Conservation (phyloP, 2,113 vertebrate genomes). For the Mirounga angustirostris region DNA sequence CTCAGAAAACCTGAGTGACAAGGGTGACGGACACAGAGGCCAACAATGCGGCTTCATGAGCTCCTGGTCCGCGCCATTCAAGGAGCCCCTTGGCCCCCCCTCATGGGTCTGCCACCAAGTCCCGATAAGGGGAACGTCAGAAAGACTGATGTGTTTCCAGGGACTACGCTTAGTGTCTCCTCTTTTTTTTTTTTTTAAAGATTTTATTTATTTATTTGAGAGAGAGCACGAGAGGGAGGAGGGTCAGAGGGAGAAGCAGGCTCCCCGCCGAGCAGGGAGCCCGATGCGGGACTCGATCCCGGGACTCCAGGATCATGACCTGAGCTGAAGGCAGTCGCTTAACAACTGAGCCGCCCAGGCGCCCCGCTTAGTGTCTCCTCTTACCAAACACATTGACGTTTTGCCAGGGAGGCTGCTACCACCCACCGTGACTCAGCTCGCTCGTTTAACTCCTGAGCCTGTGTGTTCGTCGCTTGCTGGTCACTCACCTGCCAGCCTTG, state of each 20-base stretch:
- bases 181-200: too few relatives aligned
- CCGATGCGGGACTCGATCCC: too few relatives aligned
- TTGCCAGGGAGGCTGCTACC: slow-evolving; percentile 56
- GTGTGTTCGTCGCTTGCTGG: slow-evolving; percentile 69
- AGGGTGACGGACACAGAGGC: background rate
- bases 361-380: background rate
- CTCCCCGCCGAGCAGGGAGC: too few relatives aligned
- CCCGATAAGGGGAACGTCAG: slow-evolving; percentile 31
- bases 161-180: slow-evolving; percentile 23
- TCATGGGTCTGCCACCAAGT: background rate
- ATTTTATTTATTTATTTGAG: too few relatives aligned
- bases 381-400: slow-evolving; percentile 35
- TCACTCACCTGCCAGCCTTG: slow-evolving; percentile 97
- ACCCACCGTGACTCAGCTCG: slow-evolving; percentile 73
- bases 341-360: too few relatives aligned
- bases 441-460: slow-evolving; percentile 61
- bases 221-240: too few relatives aligned
- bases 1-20: background rate
- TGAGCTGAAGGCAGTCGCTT: too few relatives aligned
- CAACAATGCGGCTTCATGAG: background rate
- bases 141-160: slow-evolving; percentile 41
- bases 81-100: background rate
- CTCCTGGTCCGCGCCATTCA: background rate
- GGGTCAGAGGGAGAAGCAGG: too few relatives aligned
- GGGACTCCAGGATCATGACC: too few relatives aligned